Evolutionary conservation across 2,797 vertebrate species (phyloP).

Genomic region (Odontamblyopus rebecca): DNA sequence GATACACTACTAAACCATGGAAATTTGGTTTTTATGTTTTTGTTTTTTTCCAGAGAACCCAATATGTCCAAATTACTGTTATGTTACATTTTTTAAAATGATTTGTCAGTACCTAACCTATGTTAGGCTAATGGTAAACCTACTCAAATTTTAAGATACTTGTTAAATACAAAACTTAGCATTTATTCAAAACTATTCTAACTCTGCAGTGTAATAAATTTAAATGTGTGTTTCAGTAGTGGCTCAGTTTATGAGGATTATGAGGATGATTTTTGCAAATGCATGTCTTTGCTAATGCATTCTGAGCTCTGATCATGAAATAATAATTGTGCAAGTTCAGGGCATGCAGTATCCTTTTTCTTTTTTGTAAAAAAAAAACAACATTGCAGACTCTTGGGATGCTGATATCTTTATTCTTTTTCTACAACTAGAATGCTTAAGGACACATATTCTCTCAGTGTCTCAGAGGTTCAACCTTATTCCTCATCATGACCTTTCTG

Average conservation of each 20-base stretch:
- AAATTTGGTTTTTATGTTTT: not conserved
- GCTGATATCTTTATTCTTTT: constrained; percentile 60
- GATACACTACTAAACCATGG: too few species aligned
- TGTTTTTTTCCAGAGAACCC: not conserved
- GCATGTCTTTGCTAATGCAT: too few species aligned
- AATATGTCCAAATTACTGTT: too few species aligned
- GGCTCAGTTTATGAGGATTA: too few species aligned
- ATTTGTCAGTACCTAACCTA: not conserved
- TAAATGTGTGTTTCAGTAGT: not conserved
- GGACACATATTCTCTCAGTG: constrained; percentile 46
- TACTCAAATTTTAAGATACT: not conserved
- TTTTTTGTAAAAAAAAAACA: constrained; percentile 2
- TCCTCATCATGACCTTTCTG: constrained; percentile 67
- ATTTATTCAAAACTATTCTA: not conserved
- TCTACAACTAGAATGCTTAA: constrained; percentile 53
- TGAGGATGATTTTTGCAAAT: too few species aligned
- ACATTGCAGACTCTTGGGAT: constrained; percentile 34
- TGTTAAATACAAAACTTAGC: not conserved
- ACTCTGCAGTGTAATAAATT: not conserved
- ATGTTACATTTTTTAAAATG: not conserved
- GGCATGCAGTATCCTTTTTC: not conserved
- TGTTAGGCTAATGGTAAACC: not conserved
- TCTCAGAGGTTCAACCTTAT: constrained; percentile 50
- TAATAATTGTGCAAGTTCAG: not conserved
- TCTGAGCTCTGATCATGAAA: too few species aligned